These are phyloP conservation scores for Drosophila stalkeri DNA, from an alignment of 2,888 invertebrate genomes.

Conservation along the genomic window DNA sequence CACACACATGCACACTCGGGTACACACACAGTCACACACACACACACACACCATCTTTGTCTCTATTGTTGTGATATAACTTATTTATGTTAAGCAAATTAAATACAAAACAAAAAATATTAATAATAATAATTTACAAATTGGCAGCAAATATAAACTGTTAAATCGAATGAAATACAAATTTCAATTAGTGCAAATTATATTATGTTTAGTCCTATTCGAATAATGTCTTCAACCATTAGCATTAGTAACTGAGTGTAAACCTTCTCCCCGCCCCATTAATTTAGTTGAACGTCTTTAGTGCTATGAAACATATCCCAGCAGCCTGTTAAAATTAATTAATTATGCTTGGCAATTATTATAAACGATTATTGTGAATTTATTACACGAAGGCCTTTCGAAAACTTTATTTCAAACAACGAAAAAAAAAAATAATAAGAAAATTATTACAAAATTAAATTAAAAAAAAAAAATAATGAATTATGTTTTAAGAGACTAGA, in stretches of 20 bases:
- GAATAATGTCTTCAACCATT: slow-evolving; percentile 46
- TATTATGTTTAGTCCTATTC: slow-evolving; percentile 43
- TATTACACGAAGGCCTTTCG: slow-evolving; percentile 39
- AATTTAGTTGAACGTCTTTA: slow-evolving; percentile 17
- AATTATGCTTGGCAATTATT: slow-evolving; percentile 58
- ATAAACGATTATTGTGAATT: slow-evolving; percentile 19
- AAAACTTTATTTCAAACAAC: slow-evolving; percentile 41
- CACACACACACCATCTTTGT: slow-evolving; percentile 69
- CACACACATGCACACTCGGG: background rate
- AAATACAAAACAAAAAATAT: slow-evolving; percentile 6
- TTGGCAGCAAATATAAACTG: slow-evolving; percentile 32
- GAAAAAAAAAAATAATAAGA: slow-evolving; percentile 33
- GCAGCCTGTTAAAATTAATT: slow-evolving; percentile 39
- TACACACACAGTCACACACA: slow-evolving; percentile 19
- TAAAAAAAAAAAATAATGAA: background rate
- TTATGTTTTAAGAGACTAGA: slow-evolving; percentile 43
- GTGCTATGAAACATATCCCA: slow-evolving; percentile 72
- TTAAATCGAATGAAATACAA: slow-evolving; percentile 54
- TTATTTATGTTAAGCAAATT: slow-evolving; percentile 77
- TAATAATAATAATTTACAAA: slow-evolving; percentile 13
- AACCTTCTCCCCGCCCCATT: background rate
- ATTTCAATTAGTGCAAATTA: slow-evolving; percentile 76
- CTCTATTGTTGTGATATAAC: slow-evolving; percentile 84
- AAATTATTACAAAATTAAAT: background rate
- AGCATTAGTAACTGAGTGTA: slow-evolving; percentile 27